phyloP scores from a whole-genome alignment of 2,888 invertebrate genomes.

The Caenorhabditis sp. region DNA sequence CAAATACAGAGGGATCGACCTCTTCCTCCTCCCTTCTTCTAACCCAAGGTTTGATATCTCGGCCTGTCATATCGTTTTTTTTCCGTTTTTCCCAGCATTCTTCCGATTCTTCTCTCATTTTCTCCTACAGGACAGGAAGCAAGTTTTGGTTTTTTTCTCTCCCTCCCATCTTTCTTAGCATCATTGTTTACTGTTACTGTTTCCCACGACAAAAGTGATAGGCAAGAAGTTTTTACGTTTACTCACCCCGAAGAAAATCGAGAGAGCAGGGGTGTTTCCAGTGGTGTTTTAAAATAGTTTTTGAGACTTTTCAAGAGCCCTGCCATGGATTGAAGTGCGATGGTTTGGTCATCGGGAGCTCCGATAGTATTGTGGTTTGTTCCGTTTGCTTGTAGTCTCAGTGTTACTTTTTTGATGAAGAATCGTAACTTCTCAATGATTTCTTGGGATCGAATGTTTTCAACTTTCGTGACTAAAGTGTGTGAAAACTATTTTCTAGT shows the following conservation, averaged over 20 bases:
- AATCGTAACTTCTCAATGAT: too few species aligned
- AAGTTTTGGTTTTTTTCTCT: conserved; percentile 46
- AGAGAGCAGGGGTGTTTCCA: conserved; percentile 34
- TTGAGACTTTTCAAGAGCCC: conserved; percentile 50
- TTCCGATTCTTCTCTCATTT: neutral
- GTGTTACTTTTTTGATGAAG: neutral
- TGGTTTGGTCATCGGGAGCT: conserved; percentile 19
- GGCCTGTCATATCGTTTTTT: conserved; percentile 39
- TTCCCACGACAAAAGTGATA: conserved; percentile 49
- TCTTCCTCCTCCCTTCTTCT: conserved; percentile 8
- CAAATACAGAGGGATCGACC: conserved; percentile 54
- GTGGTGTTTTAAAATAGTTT: conserved; percentile 58
- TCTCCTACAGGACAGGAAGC: conserved; percentile 14
- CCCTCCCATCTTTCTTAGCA: conserved; percentile 13
- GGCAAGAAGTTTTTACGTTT: conserved; percentile 52
- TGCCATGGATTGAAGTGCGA: conserved; percentile 26
- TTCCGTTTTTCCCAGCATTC: neutral
- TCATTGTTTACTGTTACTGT: conserved; percentile 57
- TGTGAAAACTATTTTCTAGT: too few species aligned
- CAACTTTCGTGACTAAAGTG: too few species aligned
- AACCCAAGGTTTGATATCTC: conserved; percentile 8
- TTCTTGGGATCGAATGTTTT: too few species aligned
- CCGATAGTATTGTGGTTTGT: conserved; percentile 16
- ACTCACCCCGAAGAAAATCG: conserved; percentile 31
- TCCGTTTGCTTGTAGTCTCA: too few species aligned